Evolutionary conservation across 2,797 vertebrate genomes (phyloP).

Genomic region (Buphagus erythrorhynchus): DNA sequence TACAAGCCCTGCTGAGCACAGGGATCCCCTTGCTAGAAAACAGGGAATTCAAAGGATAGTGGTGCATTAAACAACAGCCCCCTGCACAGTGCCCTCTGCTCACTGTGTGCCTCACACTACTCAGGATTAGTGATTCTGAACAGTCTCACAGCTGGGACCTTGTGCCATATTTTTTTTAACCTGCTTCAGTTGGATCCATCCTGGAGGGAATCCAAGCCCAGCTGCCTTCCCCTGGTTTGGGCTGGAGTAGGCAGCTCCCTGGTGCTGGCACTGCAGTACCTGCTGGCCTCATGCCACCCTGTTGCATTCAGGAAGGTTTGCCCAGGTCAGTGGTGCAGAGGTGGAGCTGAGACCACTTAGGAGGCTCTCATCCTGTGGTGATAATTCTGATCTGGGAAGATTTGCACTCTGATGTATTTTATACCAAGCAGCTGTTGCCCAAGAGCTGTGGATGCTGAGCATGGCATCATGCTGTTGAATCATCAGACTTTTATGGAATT

Average conservation of each 20-base stretch:
- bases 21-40: neutral
- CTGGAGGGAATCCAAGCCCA: neutral
- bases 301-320: neutral
- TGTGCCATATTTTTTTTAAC: neutral
- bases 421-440: neutral
- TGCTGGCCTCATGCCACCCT: neutral
- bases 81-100: neutral
- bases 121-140: neutral
- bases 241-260: neutral
- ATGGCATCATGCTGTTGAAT: neutral
- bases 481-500: neutral
- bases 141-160: neutral
- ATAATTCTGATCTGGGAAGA: neutral
- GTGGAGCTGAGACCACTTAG: accelerated
- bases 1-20: neutral
- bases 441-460: neutral
- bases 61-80: neutral
- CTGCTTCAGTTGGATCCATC: neutral
- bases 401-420: neutral
- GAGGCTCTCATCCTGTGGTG: neutral
- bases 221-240: neutral
- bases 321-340: neutral
- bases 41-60: neutral
- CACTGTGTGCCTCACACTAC: neutral
- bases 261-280: neutral